A percentile compares a stretch with the other conserved stretches of the same genome.
phyloP scores from a whole-genome alignment of 1,140 invertebrate species.

The Bombus difficillimus region DNA sequence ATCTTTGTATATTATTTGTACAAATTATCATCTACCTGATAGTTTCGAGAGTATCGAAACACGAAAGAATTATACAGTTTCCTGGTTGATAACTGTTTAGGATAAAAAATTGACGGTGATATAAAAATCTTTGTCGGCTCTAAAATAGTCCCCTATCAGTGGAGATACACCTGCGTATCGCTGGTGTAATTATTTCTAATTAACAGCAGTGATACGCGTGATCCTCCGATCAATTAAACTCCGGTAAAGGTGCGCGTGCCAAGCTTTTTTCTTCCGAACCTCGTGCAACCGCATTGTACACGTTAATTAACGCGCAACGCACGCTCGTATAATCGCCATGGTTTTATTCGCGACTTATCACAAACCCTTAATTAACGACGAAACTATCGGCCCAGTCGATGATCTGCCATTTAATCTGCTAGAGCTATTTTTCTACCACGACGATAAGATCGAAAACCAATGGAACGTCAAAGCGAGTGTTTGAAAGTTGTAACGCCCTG shows the following conservation, averaged over 20 bases:
- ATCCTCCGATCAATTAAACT: slow-evolving; percentile 61
- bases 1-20: too few relatives aligned
- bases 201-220: slow-evolving; percentile 34
- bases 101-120: not conserved
- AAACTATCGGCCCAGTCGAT: slow-evolving; percentile 30
- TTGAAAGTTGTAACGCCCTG: not conserved
- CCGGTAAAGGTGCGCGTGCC: not conserved
- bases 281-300: slow-evolving; percentile 41
- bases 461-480: slow-evolving; percentile 39
- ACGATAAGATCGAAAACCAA: slow-evolving; percentile 47
- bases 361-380: slow-evolving; percentile 58
- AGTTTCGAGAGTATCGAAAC: too few relatives aligned
- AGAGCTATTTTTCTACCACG: too few relatives aligned
- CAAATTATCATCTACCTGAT: too few relatives aligned
- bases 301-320: slow-evolving; percentile 60
- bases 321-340: slow-evolving; percentile 35
- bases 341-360: slow-evolving; percentile 59
- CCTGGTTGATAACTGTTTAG: too few relatives aligned
- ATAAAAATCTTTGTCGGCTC: not conserved
- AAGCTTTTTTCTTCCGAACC: slow-evolving; percentile 36
- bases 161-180: too few relatives aligned
- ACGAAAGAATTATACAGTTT: too few relatives aligned
- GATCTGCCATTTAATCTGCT: slow-evolving; percentile 30
- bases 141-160: too few relatives aligned
- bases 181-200: slow-evolving; percentile 31